These are phyloP conservation scores for Eulacestoma nigropectus DNA, from an alignment of 2,113 vertebrate species.

Conservation along the genomic window DNA sequence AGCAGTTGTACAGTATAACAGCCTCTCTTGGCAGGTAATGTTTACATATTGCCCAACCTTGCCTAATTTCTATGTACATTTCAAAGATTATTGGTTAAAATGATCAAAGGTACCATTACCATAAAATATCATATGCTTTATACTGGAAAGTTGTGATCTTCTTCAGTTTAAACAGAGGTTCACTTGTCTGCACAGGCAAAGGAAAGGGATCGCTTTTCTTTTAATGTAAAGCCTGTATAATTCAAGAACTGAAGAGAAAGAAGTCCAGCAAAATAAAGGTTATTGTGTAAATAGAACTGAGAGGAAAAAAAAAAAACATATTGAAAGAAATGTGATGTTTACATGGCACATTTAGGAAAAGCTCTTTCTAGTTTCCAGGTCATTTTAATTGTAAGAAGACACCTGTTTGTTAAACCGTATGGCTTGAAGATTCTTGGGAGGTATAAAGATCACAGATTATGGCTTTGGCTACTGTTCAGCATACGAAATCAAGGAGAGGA, in stretches of 20 bases:
- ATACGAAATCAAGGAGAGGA: not conserved
- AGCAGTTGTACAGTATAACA: not conserved
- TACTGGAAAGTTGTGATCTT: not conserved
- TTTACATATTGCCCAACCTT: not conserved
- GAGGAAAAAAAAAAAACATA: accelerated
- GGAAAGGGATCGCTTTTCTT: not conserved
- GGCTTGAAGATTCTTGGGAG: not conserved
- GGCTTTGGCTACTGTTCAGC: not conserved
- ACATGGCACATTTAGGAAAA: not conserved
- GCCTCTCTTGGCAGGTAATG: not conserved
- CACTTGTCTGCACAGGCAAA: not conserved
- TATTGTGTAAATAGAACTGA: not conserved
- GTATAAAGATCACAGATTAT: not conserved
- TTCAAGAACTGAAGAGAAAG: not conserved
- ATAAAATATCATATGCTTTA: not conserved
- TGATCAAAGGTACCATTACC: not conserved
- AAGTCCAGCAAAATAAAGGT: not conserved
- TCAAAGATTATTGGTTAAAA: not conserved
- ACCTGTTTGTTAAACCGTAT: not conserved
- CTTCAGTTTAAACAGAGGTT: not conserved
- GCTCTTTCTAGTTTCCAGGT: not conserved
- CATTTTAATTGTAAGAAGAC: not conserved
- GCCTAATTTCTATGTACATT: not conserved
- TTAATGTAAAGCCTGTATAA: not conserved
- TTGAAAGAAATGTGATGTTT: not conserved